Conservation (phyloP, 2,888 invertebrate species). For the Aradus depressus region DNA sequence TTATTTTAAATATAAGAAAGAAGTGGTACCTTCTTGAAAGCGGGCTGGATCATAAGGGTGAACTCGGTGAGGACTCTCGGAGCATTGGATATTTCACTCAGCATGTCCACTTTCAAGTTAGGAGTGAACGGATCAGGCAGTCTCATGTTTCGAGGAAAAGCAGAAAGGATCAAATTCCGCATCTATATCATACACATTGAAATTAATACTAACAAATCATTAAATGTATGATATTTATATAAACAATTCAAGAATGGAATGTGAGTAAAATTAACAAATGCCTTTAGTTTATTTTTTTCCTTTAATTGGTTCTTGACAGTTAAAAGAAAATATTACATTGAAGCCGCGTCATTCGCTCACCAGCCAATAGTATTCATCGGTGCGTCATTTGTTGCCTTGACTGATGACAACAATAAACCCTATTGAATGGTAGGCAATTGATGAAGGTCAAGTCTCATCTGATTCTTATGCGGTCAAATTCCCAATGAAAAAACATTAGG, state of each 20-base stretch:
- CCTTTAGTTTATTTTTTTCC: background rate
- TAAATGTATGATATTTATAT: background rate
- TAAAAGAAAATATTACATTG: too few relatives aligned
- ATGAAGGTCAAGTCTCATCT: too few relatives aligned
- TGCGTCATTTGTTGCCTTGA: too few relatives aligned
- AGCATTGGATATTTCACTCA: conserved; percentile 76
- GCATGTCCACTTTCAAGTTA: conserved; percentile 85
- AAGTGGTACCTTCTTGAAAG: conserved; percentile 63
- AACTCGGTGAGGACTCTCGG: conserved; percentile 86
- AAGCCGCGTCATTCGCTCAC: too few relatives aligned
- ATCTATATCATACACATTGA: conserved; percentile 45
- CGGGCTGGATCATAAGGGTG: conserved; percentile 68
- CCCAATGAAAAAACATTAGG: too few relatives aligned
- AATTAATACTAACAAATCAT: background rate
- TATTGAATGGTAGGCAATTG: too few relatives aligned
- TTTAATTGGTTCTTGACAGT: too few relatives aligned
- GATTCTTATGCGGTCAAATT: too few relatives aligned
- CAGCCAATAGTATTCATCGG: too few relatives aligned
- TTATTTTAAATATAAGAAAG: too few relatives aligned
- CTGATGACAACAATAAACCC: too few relatives aligned
- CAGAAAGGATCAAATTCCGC: conserved; percentile 94
- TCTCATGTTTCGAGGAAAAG: conserved; percentile 96
- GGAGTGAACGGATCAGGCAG: conserved; percentile 98
- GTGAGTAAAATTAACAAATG: background rate
- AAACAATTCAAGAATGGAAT: background rate